Percentiles rank a stretch among this genome's conserved stretches.
Conservation (phyloP, 2,113 vertebrate genomes). For the Ictidomys tridecemlineatus region DNA sequence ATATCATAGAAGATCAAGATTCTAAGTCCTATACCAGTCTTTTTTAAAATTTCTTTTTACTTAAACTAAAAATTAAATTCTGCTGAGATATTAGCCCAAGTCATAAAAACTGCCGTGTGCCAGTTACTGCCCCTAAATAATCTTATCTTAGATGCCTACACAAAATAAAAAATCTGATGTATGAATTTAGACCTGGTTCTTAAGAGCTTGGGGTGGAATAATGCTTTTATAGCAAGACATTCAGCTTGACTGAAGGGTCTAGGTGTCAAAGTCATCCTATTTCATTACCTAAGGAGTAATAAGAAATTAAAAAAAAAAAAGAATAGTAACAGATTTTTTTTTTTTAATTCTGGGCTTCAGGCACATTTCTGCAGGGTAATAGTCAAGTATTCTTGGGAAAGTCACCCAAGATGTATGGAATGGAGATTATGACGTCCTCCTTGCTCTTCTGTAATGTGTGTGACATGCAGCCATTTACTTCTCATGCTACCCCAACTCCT, state of each 20-base stretch:
- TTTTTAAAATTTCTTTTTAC: neutral
- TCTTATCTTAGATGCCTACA: neutral
- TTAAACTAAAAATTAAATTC: slow-evolving; percentile 26
- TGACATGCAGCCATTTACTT: neutral
- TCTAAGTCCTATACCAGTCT: neutral
- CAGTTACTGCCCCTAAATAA: neutral
- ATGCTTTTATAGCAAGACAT: neutral
- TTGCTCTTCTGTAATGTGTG: neutral
- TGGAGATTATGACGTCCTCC: neutral
- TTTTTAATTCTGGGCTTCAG: neutral
- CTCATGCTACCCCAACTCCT: accelerated
- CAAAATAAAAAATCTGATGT: neutral
- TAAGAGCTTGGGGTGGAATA: neutral
- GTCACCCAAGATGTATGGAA: neutral
- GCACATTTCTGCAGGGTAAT: neutral
- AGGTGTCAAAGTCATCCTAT: neutral
- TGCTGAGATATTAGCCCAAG: neutral
- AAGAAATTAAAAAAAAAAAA: neutral
- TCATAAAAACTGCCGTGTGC: neutral
- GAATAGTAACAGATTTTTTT: neutral
- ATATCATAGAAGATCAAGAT: neutral
- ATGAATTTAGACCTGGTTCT: neutral
- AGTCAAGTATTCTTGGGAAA: neutral
- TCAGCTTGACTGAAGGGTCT: neutral
- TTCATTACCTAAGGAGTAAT: neutral